Conservation (phyloP, 2,888 invertebrate species). For the Eristalis arbustorum region DNA sequence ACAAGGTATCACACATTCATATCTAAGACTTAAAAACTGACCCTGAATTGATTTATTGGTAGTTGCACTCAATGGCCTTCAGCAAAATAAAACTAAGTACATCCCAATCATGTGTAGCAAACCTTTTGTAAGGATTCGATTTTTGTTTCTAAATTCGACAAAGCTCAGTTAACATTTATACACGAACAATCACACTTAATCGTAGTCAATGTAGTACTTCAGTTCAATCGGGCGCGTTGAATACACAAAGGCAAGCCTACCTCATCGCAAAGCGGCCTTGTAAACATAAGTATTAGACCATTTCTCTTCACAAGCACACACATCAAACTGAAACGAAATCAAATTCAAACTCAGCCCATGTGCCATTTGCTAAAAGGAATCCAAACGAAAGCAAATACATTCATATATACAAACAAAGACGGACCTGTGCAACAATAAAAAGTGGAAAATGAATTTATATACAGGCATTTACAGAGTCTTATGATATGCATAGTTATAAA, state of each 20-base stretch:
- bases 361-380: slow-evolving; percentile 31
- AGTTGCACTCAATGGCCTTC: background rate
- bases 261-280: slow-evolving; percentile 63
- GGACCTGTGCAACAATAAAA: slow-evolving; percentile 6
- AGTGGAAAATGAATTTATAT: slow-evolving; percentile 15
- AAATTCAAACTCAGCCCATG: slow-evolving; percentile 15
- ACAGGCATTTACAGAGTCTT: slow-evolving; percentile 20
- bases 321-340: background rate
- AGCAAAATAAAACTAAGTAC: background rate
- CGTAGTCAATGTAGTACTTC: background rate
- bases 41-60: background rate
- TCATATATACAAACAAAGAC: background rate
- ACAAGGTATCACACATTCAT: background rate
- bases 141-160: background rate
- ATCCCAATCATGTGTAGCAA: background rate
- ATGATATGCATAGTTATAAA: background rate
- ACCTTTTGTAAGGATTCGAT: background rate
- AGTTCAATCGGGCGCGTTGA: background rate
- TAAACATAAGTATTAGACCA: background rate
- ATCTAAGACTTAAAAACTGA: background rate
- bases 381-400: slow-evolving; percentile 7
- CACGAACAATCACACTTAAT: background rate
- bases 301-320: background rate
- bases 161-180: background rate
- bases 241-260: slow-evolving; percentile 52